Conservation (phyloP, 2,113 vertebrate species). For the Empidonax alnorum region DNA sequence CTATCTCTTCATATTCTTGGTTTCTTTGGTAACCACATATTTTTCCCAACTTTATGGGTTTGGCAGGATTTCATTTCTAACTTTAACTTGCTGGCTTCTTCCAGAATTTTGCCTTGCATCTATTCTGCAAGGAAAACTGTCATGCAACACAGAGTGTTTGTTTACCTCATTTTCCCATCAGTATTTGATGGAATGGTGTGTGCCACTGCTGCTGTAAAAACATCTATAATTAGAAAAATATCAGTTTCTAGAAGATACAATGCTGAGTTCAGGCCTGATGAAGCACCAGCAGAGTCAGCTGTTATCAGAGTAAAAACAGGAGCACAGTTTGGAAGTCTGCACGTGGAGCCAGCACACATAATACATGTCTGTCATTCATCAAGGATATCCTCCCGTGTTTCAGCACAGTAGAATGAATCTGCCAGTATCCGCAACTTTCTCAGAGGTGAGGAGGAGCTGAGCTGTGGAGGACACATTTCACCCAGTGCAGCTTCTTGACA, state of each 20-base stretch:
- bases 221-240: background rate
- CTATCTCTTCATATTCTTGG: background rate
- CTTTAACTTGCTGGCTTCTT: background rate
- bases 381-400: background rate
- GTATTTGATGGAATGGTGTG: background rate
- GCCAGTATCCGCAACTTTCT: background rate
- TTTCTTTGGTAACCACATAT: background rate
- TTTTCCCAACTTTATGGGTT: background rate
- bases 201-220: background rate
- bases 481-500: conserved; percentile 55
- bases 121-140: background rate
- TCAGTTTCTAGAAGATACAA: background rate
- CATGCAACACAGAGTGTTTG: background rate
- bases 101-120: background rate
- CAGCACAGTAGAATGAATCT: background rate
- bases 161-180: background rate
- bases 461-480: background rate
- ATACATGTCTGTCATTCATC: background rate
- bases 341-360: background rate
- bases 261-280: background rate
- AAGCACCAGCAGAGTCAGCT: background rate
- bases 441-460: background rate
- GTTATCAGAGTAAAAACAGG: background rate
- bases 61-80: background rate
- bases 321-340: background rate